These are phyloP conservation scores for Anadara kagoshimensis DNA, from an alignment of 1,140 invertebrate species.

Conservation along the genomic window DNA sequence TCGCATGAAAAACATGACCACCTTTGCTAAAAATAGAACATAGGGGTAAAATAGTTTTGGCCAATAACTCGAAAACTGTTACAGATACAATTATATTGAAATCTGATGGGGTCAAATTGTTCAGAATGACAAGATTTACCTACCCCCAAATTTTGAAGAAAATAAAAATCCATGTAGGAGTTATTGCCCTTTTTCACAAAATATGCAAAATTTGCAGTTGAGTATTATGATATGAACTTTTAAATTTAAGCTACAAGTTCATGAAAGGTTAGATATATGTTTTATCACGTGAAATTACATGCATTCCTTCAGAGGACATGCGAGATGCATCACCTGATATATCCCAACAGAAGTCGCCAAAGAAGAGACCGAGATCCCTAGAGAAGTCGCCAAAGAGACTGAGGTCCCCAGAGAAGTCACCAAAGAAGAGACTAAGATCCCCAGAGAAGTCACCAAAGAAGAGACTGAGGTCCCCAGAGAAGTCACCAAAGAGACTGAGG, in stretches of 20 bases:
- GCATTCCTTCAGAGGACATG: conserved; percentile 1
- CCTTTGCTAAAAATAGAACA: conserved; percentile 11
- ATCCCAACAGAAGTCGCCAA: conserved; percentile 7
- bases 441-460: too few relatives aligned
- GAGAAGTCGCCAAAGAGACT: conserved; percentile 1
- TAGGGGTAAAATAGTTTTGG: conserved; percentile 7
- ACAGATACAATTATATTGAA: conserved; percentile 4
- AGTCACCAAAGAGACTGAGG: too few relatives aligned
- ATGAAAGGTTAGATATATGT: conserved; percentile 9
- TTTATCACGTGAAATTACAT: conserved; percentile 1
- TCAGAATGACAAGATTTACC: conserved; percentile 9
- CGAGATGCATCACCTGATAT: conserved; percentile 9
- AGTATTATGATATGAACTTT: conserved; percentile 13
- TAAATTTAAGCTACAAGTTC: conserved; percentile 9
- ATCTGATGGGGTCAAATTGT: conserved; percentile 6
- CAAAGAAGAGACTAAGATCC: too few relatives aligned
- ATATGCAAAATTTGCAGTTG: not conserved
- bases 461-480: too few relatives aligned
- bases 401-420: too few relatives aligned
- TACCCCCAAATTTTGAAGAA: not conserved
- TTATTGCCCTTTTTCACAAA: conserved; percentile 8
- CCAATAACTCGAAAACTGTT: not conserved
- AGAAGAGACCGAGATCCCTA: conserved; percentile 10
- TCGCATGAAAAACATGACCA: not conserved
- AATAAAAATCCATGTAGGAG: conserved; percentile 1